phyloP scores from a whole-genome alignment of 2,888 invertebrate species.

The Drosophila niveifrons region DNA sequence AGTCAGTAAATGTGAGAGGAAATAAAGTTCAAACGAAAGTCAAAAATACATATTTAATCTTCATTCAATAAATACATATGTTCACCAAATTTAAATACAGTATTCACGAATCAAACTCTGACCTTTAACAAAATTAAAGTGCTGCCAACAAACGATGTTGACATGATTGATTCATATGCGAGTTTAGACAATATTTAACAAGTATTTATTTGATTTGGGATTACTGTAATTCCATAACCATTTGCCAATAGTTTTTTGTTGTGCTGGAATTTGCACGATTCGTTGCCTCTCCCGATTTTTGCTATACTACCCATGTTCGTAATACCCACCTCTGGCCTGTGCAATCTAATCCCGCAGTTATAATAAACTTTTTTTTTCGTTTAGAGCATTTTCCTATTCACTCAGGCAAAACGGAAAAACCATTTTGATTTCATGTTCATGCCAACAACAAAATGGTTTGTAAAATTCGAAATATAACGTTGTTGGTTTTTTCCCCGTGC shows the following conservation, averaged over 20 bases:
- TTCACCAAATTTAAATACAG: no score
- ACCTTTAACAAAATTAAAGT: neutral
- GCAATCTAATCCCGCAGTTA: conserved; percentile 28
- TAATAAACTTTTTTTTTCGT: conserved; percentile 27
- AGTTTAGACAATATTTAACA: conserved; percentile 5
- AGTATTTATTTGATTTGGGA: conserved; percentile 14
- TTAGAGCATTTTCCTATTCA: conserved; percentile 29
- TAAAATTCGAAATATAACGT: conserved; percentile 30
- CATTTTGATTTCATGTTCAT: conserved; percentile 44
- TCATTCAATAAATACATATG: no score
- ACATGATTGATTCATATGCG: conserved; percentile 5
- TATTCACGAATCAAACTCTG: neutral
- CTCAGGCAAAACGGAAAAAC: conserved; percentile 16
- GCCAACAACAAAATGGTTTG: conserved; percentile 57
- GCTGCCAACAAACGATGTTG: neutral
- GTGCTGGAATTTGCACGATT: conserved; percentile 6
- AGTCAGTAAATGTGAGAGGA: no score
- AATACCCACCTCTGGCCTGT: conserved; percentile 23
- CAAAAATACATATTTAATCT: no score
- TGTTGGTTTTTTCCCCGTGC: neutral
- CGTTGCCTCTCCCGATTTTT: conserved; percentile 1
- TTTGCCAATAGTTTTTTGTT: neutral
- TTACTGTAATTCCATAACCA: conserved; percentile 12
- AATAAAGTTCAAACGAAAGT: no score
- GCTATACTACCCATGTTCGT: neutral